Evolutionary conservation across 1,140 invertebrate genomes (phyloP).

Genomic region (Harlomillsia oculata): DNA sequence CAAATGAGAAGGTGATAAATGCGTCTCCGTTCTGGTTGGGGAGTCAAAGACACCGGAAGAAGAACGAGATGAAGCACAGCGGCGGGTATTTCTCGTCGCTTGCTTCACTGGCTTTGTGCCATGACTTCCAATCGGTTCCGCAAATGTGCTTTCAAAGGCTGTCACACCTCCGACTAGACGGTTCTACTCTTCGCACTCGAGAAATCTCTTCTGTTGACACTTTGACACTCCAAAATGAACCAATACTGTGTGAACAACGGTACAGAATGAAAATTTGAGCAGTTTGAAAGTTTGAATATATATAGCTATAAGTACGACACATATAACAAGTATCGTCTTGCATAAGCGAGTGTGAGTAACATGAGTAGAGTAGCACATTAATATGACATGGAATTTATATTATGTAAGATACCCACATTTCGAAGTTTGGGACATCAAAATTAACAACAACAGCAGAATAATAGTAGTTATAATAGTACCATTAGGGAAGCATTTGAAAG

Average conservation of each 20-base stretch:
- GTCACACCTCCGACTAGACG: constrained; percentile 3
- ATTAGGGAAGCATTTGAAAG: neutral
- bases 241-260: too few relatives aligned
- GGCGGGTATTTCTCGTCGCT: neutral
- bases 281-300: too few relatives aligned
- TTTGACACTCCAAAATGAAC: too few relatives aligned
- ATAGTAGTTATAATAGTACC: neutral
- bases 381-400: too few relatives aligned
- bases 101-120: constrained; percentile 12
- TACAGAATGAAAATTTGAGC: neutral
- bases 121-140: constrained; percentile 12
- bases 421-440: too few relatives aligned
- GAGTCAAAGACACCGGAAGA: neutral
- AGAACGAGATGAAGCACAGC: neutral
- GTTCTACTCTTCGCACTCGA: neutral
- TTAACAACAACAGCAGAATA: too few relatives aligned
- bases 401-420: too few relatives aligned
- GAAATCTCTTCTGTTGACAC: neutral
- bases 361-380: neutral
- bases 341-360: neutral
- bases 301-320: too few relatives aligned
- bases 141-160: constrained; percentile 7
- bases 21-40: constrained; percentile 8
- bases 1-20: too few relatives aligned
- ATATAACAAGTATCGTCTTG: neutral